Evolutionary conservation across 2,113 vertebrate genomes (phyloP).

Genomic region (Burhinus oedicnemus): DNA sequence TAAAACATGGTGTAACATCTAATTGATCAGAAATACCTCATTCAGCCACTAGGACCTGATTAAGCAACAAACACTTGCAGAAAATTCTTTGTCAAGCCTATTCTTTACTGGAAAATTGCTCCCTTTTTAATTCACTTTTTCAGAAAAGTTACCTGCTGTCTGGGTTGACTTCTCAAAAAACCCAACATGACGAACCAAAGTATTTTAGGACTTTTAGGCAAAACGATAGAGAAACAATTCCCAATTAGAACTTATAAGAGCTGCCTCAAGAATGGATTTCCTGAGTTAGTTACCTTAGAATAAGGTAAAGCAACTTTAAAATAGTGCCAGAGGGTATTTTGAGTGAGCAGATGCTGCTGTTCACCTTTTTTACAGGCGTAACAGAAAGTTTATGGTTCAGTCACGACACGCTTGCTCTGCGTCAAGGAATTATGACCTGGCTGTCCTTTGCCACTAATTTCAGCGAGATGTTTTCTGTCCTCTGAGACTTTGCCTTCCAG

Average conservation of each 20-base stretch:
- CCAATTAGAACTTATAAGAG: neutral
- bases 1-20: neutral
- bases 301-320: neutral
- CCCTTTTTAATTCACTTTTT: neutral
- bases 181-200: fast-evolving
- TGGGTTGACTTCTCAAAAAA: neutral
- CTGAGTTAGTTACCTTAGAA: neutral
- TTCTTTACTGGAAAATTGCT: neutral
- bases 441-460: slow-evolving; percentile 16
- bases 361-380: neutral
- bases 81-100: neutral
- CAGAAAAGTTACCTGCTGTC: neutral
- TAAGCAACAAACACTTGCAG: neutral
- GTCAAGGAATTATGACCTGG: neutral
- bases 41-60: neutral
- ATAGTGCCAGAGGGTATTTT: neutral
- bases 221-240: neutral
- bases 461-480: neutral
- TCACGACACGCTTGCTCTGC: neutral
- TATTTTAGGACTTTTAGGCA: neutral
- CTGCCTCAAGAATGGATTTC: neutral
- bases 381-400: neutral
- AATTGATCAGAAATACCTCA: neutral
- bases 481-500: neutral
- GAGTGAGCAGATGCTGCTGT: neutral